A percentile compares a stretch with the other conserved stretches of the same genome.
Evolutionary conservation across 1,140 invertebrate species (phyloP).

Genomic region (Bilobella aurantiaca): DNA sequence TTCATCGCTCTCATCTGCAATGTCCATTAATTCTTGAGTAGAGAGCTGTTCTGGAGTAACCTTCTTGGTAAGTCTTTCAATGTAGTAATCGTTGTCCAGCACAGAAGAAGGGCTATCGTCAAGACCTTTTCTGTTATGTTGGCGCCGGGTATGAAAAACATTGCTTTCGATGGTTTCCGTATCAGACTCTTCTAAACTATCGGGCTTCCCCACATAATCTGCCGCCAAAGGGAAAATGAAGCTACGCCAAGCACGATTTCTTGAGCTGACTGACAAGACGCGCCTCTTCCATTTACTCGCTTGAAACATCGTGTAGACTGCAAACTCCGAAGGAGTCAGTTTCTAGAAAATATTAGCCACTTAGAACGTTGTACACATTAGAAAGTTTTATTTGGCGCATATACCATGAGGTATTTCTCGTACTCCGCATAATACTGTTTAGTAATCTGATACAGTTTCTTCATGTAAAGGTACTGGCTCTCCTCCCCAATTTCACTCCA

Average conservation of each 20-base stretch:
- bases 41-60: no score
- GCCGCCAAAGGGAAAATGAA: conserved; percentile 14
- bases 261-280: background rate
- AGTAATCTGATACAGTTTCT: conserved; percentile 13
- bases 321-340: conserved; percentile 13
- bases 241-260: background rate
- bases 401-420: conserved; percentile 20
- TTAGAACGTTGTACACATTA: background rate
- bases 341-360: conserved; percentile 21
- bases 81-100: background rate
- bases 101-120: background rate
- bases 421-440: conserved; percentile 12
- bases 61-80: background rate
- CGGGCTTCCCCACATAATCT: no score
- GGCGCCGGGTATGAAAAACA: no score
- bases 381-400: background rate
- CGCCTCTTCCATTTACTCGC: background rate
- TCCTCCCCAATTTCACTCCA: conserved; percentile 5
- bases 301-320: conserved; percentile 1
- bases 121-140: background rate
- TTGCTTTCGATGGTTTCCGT: conserved; percentile 3
- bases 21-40: no score
- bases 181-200: conserved; percentile 1
- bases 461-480: conserved; percentile 6
- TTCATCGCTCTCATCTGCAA: no score